A percentile compares a stretch with the other conserved stretches of the same genome.
phyloP scores from a whole-genome alignment of 2,797 vertebrate genomes.

The Mormyrops attenuatus region DNA sequence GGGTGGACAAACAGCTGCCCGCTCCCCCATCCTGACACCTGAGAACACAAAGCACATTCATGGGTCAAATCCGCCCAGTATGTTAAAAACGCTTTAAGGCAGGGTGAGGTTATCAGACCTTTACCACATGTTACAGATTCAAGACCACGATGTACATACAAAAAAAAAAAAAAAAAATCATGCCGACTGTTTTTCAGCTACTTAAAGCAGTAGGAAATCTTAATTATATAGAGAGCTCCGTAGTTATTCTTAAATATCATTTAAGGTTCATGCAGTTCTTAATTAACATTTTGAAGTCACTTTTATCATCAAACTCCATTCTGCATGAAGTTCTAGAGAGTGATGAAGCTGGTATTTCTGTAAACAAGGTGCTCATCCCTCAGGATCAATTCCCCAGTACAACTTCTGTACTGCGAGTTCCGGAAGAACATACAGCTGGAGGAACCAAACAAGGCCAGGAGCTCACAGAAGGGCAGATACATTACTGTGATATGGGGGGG shows the following conservation, averaged over 20 bases:
- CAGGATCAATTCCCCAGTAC: not conserved
- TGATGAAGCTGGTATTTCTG: constrained; percentile 16
- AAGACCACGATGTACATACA: not conserved
- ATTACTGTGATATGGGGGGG: not conserved
- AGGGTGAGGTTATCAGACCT: not conserved
- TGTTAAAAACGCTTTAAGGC: not conserved
- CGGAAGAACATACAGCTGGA: constrained; percentile 15
- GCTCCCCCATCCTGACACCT: constrained; percentile 71
- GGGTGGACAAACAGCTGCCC: constrained; percentile 31
- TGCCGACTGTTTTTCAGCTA: not conserved
- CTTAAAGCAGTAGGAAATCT: not conserved
- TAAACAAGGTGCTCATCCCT: constrained; percentile 20
- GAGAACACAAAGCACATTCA: constrained; percentile 36
- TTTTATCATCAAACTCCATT: not conserved
- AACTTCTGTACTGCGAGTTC: not conserved
- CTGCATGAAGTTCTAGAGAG: not conserved
- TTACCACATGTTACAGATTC: not conserved
- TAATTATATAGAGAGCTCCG: not conserved
- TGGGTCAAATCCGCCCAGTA: not conserved
- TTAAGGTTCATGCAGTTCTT: not conserved
- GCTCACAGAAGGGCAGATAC: not conserved
- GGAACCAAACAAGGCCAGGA: constrained; percentile 11
- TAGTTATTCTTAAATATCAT: not conserved
- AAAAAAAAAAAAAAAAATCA: not conserved
- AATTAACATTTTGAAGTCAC: too few species aligned